These are phyloP conservation scores for Carcinoscorpius rotundicauda DNA, from an alignment of 1,140 invertebrate genomes.

Conservation along the genomic window DNA sequence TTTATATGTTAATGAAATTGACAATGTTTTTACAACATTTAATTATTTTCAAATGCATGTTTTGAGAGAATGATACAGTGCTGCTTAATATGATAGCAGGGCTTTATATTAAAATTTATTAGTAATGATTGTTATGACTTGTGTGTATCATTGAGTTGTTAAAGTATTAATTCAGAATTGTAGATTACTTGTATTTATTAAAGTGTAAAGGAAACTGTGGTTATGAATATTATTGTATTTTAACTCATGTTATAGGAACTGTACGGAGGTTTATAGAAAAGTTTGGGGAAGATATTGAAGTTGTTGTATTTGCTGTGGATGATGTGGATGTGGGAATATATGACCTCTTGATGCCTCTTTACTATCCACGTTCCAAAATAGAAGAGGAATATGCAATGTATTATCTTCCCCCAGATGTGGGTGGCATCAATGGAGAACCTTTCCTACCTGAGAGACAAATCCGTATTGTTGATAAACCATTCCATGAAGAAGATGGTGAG, in stretches of 20 bases:
- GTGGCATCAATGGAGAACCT: slow-evolving; percentile 63
- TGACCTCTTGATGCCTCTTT: slow-evolving; percentile 64
- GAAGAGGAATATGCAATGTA: slow-evolving; percentile 64
- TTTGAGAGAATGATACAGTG: too few relatives aligned
- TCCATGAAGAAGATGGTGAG: slow-evolving; percentile 4
- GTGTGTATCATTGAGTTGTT: too few relatives aligned
- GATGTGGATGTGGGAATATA: slow-evolving; percentile 60
- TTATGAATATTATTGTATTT: too few relatives aligned
- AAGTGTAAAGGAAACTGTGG: too few relatives aligned
- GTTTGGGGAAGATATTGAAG: slow-evolving; percentile 47
- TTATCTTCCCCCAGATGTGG: slow-evolving; percentile 57
- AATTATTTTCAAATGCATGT: too few relatives aligned
- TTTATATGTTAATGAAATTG: too few relatives aligned
- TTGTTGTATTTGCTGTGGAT: slow-evolving; percentile 59
- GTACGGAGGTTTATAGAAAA: slow-evolving; percentile 72
- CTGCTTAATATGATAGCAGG: too few relatives aligned
- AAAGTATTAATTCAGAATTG: too few relatives aligned
- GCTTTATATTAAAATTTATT: too few relatives aligned
- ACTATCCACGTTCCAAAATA: slow-evolving; percentile 66
- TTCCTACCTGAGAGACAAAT: slow-evolving; percentile 70
- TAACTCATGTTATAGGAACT: slow-evolving; percentile 46
- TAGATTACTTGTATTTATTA: too few relatives aligned
- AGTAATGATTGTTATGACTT: too few relatives aligned
- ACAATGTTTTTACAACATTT: too few relatives aligned
- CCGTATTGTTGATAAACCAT: slow-evolving; percentile 79